phyloP scores from a whole-genome alignment of 1,140 invertebrate species.

The Heliconius melpomene region DNA sequence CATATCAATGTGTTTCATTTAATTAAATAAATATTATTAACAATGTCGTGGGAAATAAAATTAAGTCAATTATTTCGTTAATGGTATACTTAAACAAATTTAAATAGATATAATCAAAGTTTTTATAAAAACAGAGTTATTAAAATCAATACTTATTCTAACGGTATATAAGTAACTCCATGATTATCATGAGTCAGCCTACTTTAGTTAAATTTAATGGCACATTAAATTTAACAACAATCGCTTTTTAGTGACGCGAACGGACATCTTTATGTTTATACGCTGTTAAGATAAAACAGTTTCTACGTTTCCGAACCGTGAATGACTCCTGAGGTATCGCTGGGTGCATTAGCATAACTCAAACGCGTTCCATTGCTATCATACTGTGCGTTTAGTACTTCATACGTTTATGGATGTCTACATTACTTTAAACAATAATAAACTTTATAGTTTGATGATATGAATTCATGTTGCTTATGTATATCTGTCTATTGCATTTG shows the following conservation, averaged over 20 bases:
- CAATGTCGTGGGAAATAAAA: not conserved
- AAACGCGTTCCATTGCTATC: constrained; percentile 51
- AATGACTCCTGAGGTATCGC: constrained; percentile 51
- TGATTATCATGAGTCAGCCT: constrained; percentile 38
- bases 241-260: constrained; percentile 71
- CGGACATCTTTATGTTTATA: constrained; percentile 76
- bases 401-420: constrained; percentile 19
- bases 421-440: constrained; percentile 20
- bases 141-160: constrained; percentile 25
- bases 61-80: not conserved
- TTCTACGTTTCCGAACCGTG: constrained; percentile 44
- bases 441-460: constrained; percentile 20
- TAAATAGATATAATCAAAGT: constrained; percentile 9
- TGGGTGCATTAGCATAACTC: constrained; percentile 73
- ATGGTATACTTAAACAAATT: not conserved
- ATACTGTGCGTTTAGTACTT: constrained; percentile 37
- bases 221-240: constrained; percentile 78
- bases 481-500: too few relatives aligned
- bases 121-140: constrained; percentile 1
- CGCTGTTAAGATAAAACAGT: constrained; percentile 64
- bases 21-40: not conserved
- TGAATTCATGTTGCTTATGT: constrained; percentile 16
- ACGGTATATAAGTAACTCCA: constrained; percentile 29
- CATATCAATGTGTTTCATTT: not conserved
- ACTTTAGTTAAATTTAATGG: constrained; percentile 59